Conservation (phyloP, 2,113 vertebrate species). For the Xenopus laevis region DNA sequence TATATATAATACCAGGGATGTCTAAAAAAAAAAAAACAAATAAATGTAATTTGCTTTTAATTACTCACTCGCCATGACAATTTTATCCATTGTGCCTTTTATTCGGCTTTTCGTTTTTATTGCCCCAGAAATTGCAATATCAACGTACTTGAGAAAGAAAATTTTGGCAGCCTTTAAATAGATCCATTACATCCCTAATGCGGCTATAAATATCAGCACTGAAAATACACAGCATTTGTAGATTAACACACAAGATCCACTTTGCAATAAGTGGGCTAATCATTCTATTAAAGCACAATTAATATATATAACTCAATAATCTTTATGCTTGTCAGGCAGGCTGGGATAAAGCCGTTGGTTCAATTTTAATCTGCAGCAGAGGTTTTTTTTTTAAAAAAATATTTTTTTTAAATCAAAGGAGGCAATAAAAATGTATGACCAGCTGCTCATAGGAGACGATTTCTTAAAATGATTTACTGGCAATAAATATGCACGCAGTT, state of each 20-base stretch:
- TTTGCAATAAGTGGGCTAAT: conserved; percentile 19
- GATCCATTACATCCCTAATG: conserved; percentile 2
- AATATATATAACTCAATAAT: conserved; percentile 32
- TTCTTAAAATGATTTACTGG: conserved; percentile 33
- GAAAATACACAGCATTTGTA: background rate
- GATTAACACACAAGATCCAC: conserved; percentile 7
- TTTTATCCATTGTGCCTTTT: background rate
- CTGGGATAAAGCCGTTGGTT: conserved; percentile 7
- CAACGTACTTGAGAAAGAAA: background rate
- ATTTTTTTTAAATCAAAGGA: conserved; percentile 46
- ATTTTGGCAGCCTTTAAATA: background rate
- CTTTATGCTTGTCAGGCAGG: conserved; percentile 6
- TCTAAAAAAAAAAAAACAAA: too few species aligned
- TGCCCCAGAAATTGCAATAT: background rate
- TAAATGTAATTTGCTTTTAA: too few species aligned
- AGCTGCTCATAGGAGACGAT: conserved; percentile 21
- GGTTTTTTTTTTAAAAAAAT: conserved; percentile 42
- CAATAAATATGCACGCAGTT: conserved; percentile 1
- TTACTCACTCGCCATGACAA: background rate
- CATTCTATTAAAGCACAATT: conserved; percentile 33
- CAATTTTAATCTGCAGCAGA: conserved; percentile 50
- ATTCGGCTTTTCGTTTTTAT: too few species aligned
- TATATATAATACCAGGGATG: too few species aligned
- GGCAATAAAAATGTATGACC: conserved; percentile 49
- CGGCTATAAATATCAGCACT: background rate